Evolutionary conservation across 2,113 vertebrate species (phyloP), one percentile per base, ranked within the genome.

Genomic region (Corythornis madagascariensis): DNA sequence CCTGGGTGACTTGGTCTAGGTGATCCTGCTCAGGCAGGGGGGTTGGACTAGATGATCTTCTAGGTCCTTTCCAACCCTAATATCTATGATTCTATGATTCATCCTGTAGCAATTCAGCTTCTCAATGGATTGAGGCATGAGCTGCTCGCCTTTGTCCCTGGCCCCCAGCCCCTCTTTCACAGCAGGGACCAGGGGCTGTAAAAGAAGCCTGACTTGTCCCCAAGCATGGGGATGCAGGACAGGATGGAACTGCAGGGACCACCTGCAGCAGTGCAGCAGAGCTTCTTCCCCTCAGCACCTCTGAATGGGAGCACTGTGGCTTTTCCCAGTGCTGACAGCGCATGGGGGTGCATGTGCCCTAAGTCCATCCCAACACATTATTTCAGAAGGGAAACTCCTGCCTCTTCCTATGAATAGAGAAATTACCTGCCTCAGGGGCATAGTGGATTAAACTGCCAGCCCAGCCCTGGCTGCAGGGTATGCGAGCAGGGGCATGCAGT

Each of bases 61-160:
- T 35, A 35, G 35, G 35, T 35, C 35, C 35, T 35, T 35, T 35
- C 35, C 35, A 35, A 35, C 35, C 35, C 35, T 35, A 35, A 35
- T 35, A 35, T 35, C 35, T 35, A 35, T 35, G 35, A 35, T 35
- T 35, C 35, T 35, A 35, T 35, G 35, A 35, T 35, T 78, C 15
- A 53, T 48, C 74, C 69, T 1, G 2, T 48, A 88, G 55, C 43
- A 91, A 67, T 76, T 13, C 3, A 2, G 45, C 50, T 60, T 69
- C 47, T 88, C 3, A 7, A 9, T 24, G 18, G 59, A 21, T 7
- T 20, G 21, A 61, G 33, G 43, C 57, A 79, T 0, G 0, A 71
- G 40, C 60, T 66, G 67, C 31, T 63, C 10, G 21, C 16, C 19
- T 71, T 48, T 0, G 0, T 38, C 66, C 19, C 66, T 16, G 12